Evolutionary conservation across 2,888 invertebrate species (phyloP).

Genomic region (Amphipyra berbera): DNA sequence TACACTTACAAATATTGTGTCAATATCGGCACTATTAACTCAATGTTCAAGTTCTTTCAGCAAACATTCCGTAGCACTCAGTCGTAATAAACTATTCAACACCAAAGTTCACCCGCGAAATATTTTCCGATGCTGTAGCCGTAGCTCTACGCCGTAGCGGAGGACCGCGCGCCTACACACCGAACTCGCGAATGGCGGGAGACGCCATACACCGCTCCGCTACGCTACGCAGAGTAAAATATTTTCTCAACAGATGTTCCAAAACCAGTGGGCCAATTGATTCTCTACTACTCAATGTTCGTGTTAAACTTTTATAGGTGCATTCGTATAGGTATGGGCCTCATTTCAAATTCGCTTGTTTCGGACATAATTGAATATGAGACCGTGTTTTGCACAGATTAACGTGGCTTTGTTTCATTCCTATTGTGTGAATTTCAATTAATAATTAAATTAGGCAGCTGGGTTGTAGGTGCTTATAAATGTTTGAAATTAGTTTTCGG

Average conservation of each 20-base stretch:
- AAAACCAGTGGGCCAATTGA: slow-evolving; percentile 52
- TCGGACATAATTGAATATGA: slow-evolving; percentile 73
- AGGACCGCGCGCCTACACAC: slow-evolving; percentile 73
- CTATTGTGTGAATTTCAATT: slow-evolving; percentile 67
- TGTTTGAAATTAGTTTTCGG: slow-evolving; percentile 64
- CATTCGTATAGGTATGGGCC: slow-evolving; percentile 52
- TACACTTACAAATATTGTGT: slow-evolving; percentile 37
- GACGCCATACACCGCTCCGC: slow-evolving; percentile 30
- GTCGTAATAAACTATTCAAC: slow-evolving; percentile 57
- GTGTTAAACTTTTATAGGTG: slow-evolving; percentile 42
- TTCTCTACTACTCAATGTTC: slow-evolving; percentile 47
- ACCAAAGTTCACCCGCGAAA: slow-evolving; percentile 68
- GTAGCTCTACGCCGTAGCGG: slow-evolving; percentile 75
- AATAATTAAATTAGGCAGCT: slow-evolving; percentile 66
- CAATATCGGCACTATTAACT: slow-evolving; percentile 22
- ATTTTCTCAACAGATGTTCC: slow-evolving; percentile 41
- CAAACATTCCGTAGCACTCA: slow-evolving; percentile 56
- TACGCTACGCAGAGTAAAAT: slow-evolving; percentile 51
- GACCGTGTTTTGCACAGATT: slow-evolving; percentile 70
- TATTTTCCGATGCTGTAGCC: slow-evolving; percentile 65
- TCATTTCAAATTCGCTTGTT: slow-evolving; percentile 66
- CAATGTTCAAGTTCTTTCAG: slow-evolving; percentile 49
- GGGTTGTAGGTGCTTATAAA: slow-evolving; percentile 57
- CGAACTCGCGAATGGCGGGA: slow-evolving; percentile 76
- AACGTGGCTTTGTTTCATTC: slow-evolving; percentile 69